phyloP scores from a whole-genome alignment of 2,113 vertebrate genomes.

The Caranx melampygus region DNA sequence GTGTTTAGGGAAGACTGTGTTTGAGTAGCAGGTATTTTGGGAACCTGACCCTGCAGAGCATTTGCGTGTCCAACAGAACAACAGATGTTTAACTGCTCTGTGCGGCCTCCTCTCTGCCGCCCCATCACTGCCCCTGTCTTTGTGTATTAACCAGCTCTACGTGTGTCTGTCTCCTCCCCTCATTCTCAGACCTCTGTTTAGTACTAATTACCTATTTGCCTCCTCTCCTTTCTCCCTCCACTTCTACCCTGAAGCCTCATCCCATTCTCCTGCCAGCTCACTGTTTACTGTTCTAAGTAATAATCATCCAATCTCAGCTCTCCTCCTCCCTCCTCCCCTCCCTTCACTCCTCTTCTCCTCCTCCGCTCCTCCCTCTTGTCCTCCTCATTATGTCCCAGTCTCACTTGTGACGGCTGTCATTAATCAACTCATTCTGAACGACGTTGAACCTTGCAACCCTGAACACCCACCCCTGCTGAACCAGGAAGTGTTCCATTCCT shows the following conservation, averaged over 20 bases:
- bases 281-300: conserved; percentile 72
- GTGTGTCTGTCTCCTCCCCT: conserved; percentile 80
- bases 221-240: conserved; percentile 24
- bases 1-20: conserved; percentile 21
- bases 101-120: conserved; percentile 47
- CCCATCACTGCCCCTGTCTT: conserved; percentile 62
- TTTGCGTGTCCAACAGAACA: conserved; percentile 67
- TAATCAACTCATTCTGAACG: conserved; percentile 79
- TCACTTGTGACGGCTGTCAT: conserved; percentile 74
- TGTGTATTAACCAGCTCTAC: conserved; percentile 74
- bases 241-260: conserved; percentile 46
- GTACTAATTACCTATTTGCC: conserved; percentile 73
- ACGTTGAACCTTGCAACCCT: conserved; percentile 74
- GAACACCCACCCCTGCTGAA: conserved; percentile 67
- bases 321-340: conserved; percentile 23
- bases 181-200: conserved; percentile 69
- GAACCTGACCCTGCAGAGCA: conserved; percentile 57
- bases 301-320: conserved; percentile 71
- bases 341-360: conserved; percentile 47
- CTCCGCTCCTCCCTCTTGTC: conserved; percentile 70
- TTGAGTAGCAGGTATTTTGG: conserved; percentile 35
- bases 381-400: conserved; percentile 78
- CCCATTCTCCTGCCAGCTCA: conserved; percentile 60
- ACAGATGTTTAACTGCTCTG: conserved; percentile 83
- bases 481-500: conserved; percentile 81